Base-by-base conservation (phyloP, 2,113 vertebrate genomes). In the Sebastes fasciatus region DNA sequence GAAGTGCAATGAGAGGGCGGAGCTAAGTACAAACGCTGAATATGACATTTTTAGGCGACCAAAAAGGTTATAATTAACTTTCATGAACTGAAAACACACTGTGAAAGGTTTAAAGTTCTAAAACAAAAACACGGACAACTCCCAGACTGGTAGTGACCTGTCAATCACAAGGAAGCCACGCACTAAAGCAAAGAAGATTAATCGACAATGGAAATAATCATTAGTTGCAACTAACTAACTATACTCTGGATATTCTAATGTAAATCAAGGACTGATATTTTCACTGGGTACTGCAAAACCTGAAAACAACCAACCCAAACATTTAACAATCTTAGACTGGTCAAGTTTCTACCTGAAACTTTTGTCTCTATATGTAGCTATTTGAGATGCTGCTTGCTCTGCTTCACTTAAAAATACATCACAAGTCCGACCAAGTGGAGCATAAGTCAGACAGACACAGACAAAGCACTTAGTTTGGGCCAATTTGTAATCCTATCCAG, bases 391-490 rank as follows among this genome's bases (percentile, higher is more conserved):
- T 26, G 45, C 63, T 54, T 14, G n/a, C 17, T 14, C 73, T 54
- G 64, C 51, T 82, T 65, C 34, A 26, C 46, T 86, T 80, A 77
- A 84, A 91, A 87, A 86, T 80, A 88, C 85, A 82, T 87, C 83
- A 82, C 70, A 73, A 58, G 40, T 78, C 69, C 1, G 34, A 66
- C 46, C 61, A 19, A 62, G 61, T 67, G 74, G 46, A 85, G 67
- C 40, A 73, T 26, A 66, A 69, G 52, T 73, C 8, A 42, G 65
- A 58, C 45, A 80, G 88, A 83, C 12, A 54, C 55, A 71, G 79
- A 83, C 57, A 73, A 80, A 88, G 63, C 17, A 74, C 64, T 82
- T 85, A 43, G 8, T 67, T 45, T 46, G 64, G 64, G 74, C 85
- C 74, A 89, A 83, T 84, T 84, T 83, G 72, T 80, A 79, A 84